Percentiles rank a stretch among this genome's conserved stretches.
Conservation (phyloP, 2,113 vertebrate species). For the Apodemus speciosus region DNA sequence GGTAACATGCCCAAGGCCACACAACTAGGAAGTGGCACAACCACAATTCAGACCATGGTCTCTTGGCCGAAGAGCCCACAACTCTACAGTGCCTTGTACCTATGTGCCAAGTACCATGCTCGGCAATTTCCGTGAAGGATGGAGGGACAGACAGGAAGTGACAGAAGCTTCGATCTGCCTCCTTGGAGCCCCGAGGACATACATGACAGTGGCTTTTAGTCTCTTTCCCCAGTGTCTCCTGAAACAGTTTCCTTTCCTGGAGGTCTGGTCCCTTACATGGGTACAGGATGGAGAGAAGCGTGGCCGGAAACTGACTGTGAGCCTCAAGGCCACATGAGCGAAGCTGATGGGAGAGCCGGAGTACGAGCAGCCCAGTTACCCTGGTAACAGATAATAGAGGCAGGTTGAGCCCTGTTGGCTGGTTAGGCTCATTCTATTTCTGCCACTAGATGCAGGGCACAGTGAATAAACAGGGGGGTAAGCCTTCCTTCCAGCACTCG, state of each 20-base stretch:
- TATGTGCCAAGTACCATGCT: not conserved
- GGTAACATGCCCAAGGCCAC: not conserved
- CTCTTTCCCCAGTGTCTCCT: conserved; percentile 1
- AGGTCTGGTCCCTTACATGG: not conserved
- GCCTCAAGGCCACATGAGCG: not conserved
- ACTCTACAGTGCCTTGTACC: not conserved
- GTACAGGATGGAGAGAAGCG: not conserved
- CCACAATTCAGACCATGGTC: not conserved
- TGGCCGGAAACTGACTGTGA: not conserved
- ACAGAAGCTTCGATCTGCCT: not conserved
- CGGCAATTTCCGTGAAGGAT: not conserved
- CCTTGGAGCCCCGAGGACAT: not conserved
- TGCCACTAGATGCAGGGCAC: conserved; percentile 51
- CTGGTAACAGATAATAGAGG: not conserved
- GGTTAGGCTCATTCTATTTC: not conserved
- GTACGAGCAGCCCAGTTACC: not conserved
- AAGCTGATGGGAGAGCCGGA: not conserved
- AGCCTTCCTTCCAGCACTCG: not conserved
- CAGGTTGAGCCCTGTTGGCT: not conserved
- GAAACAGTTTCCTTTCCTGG: not conserved
- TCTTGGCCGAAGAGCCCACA: not conserved
- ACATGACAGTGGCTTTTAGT: not conserved
- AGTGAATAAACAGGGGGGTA: not conserved
- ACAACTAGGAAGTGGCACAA: not conserved
- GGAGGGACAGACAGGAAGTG: not conserved